A percentile compares a stretch with the other conserved stretches of the same genome.
phyloP scores from a whole-genome alignment of 2,797 vertebrate genomes.

The Ataeniobius toweri region DNA sequence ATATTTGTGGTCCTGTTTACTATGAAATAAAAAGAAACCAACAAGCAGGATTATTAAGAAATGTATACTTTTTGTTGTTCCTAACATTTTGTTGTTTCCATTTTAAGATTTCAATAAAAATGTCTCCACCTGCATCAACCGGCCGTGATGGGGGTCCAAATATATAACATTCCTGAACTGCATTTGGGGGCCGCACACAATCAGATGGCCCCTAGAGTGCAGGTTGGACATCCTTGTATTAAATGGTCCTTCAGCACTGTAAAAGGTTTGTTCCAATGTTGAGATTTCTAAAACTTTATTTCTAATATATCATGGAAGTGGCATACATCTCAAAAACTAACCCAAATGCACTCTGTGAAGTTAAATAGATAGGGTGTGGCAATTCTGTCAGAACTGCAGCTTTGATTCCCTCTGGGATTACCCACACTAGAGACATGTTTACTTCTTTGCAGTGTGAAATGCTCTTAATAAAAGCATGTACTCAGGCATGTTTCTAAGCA shows the following conservation, averaged over 20 bases:
- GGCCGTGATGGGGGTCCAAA: background rate
- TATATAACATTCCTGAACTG: background rate
- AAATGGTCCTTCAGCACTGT: background rate
- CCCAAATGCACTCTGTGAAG: constrained; percentile 26
- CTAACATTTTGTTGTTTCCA: background rate
- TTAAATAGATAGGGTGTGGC: constrained; percentile 34
- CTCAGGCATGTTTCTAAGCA: constrained; percentile 19
- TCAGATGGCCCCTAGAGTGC: background rate
- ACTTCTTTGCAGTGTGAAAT: constrained; percentile 38
- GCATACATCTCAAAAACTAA: constrained; percentile 13
- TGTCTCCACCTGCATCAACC: no score
- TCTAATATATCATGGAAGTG: background rate
- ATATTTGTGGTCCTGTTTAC: background rate
- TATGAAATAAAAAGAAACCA: background rate
- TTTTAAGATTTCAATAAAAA: background rate
- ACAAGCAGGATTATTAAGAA: background rate
- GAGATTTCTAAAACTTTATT: constrained; percentile 4
- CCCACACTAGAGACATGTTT: constrained; percentile 36
- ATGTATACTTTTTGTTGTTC: background rate
- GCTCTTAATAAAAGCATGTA: constrained; percentile 32
- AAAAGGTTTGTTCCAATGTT: background rate
- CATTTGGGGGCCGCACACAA: background rate
- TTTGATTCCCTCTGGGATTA: constrained; percentile 56
- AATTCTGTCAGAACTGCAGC: constrained; percentile 26
- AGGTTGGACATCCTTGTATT: background rate